Evolutionary conservation across 2,888 invertebrate species (phyloP).

Genomic region (Coleophora flavipennella): DNA sequence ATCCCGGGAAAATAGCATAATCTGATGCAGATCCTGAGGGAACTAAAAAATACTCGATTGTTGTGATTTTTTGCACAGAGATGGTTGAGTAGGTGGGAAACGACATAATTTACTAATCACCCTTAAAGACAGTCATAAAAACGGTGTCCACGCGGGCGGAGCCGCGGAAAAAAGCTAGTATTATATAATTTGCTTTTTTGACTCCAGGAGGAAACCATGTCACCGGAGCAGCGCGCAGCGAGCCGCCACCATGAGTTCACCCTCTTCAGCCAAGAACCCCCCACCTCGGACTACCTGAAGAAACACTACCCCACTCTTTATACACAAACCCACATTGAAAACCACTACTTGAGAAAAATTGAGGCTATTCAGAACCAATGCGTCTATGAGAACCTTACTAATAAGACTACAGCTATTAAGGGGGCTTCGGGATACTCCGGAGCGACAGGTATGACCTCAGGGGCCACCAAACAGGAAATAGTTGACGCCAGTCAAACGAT

Average conservation of each 20-base stretch:
- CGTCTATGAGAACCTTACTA: too few relatives aligned
- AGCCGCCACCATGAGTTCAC: slow-evolving; percentile 40
- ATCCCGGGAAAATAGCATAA: too few relatives aligned
- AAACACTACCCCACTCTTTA: slow-evolving; percentile 25
- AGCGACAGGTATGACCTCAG: slow-evolving; percentile 2
- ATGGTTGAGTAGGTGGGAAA: too few relatives aligned
- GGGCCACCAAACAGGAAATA: slow-evolving; percentile 27
- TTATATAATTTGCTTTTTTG: not conserved
- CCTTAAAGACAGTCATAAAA: too few relatives aligned
- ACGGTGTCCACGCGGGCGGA: too few relatives aligned
- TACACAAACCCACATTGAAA: slow-evolving; percentile 13
- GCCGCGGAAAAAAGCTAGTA: too few relatives aligned
- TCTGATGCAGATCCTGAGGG: too few relatives aligned
- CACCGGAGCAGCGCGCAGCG: slow-evolving; percentile 25
- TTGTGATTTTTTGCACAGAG: too few relatives aligned
- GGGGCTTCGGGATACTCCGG: too few relatives aligned
- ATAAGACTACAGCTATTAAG: too few relatives aligned
- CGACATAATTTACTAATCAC: too few relatives aligned
- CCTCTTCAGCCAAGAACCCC: slow-evolving; percentile 32
- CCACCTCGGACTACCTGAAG: slow-evolving; percentile 27
- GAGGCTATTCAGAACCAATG: slow-evolving; percentile 11
- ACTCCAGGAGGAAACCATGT: slow-evolving; percentile 36
- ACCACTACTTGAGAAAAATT: slow-evolving; percentile 19
- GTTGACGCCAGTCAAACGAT: slow-evolving; percentile 36
- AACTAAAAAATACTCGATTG: too few relatives aligned